phyloP scores from a whole-genome alignment of 2,888 invertebrate genomes.

The Trachelus troglodyta region DNA sequence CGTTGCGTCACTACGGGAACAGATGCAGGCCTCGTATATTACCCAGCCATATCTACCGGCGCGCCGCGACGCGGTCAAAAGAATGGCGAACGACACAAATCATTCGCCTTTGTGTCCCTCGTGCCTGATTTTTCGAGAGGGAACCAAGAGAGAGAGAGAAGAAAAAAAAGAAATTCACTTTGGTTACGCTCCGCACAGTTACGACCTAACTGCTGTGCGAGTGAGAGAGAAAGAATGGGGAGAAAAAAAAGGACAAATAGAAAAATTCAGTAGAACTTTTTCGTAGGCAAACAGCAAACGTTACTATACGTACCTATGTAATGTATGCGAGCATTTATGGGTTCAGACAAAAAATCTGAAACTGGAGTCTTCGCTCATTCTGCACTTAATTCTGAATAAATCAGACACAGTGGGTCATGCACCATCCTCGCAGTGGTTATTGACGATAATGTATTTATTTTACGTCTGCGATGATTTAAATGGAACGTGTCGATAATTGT shows the following conservation, averaged over 20 bases:
- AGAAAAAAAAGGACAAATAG: too few relatives aligned
- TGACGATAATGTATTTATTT: not conserved
- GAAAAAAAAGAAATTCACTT: not conserved
- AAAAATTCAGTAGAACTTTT: not conserved
- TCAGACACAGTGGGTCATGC: not conserved
- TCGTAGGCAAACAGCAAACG: not conserved
- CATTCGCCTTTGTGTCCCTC: conserved; percentile 57
- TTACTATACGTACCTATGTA: not conserved
- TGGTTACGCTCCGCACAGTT: not conserved
- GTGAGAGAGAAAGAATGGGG: not conserved
- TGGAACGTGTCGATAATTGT: conserved; percentile 4
- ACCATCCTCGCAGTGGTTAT: not conserved
- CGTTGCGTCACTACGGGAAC: conserved; percentile 73
- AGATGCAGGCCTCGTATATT: conserved; percentile 67
- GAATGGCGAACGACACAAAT: conserved; percentile 63
- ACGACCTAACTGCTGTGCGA: not conserved
- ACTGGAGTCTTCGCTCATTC: not conserved
- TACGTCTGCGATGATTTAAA: not conserved
- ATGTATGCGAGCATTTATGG: too few relatives aligned
- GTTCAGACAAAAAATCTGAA: not conserved
- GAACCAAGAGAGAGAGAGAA: not conserved
- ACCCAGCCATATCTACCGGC: conserved; percentile 59
- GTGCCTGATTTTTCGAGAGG: conserved; percentile 5
- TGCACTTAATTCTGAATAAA: not conserved
- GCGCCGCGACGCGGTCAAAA: conserved; percentile 45